Percentiles rank a stretch among this genome's conserved stretches.
Conservation (phyloP, 2,797 vertebrate species). For the Chloroceryle amazona region DNA sequence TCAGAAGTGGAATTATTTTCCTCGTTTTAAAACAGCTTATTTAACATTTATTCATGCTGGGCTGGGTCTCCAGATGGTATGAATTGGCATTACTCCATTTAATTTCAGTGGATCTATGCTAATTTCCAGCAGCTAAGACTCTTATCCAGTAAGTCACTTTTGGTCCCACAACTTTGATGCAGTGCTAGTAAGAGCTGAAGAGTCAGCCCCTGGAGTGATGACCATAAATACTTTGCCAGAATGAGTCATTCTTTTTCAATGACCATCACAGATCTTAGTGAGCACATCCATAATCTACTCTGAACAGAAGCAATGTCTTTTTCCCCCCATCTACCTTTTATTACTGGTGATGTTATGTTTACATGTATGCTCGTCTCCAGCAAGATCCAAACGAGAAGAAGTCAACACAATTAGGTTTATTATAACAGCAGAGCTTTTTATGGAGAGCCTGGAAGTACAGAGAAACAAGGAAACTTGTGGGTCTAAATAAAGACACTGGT, state of each 20-base stretch:
- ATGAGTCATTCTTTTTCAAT: background rate
- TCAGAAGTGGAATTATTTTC: constrained; percentile 41
- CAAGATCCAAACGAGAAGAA: background rate
- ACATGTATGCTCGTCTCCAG: background rate
- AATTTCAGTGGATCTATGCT: constrained; percentile 27
- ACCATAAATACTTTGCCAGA: background rate
- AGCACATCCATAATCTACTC: background rate
- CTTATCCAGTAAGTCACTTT: constrained; percentile 16
- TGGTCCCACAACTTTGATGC: background rate
- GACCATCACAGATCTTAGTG: background rate
- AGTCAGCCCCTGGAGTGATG: background rate
- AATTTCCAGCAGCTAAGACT: constrained; percentile 42
- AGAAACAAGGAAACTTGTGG: background rate
- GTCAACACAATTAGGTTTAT: background rate
- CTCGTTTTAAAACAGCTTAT: constrained; percentile 33
- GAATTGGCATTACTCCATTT: constrained; percentile 44
- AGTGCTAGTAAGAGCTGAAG: background rate
- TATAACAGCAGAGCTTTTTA: background rate
- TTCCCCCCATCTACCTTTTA: background rate
- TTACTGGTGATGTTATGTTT: background rate
- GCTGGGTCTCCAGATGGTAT: constrained; percentile 53
- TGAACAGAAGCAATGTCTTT: background rate
- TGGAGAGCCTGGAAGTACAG: background rate
- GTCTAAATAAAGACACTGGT: background rate
- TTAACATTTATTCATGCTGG: constrained; percentile 57